A percentile compares a stretch with the other conserved stretches of the same genome.
Conservation (phyloP, 2,888 invertebrate genomes). For the Acleris emargana region DNA sequence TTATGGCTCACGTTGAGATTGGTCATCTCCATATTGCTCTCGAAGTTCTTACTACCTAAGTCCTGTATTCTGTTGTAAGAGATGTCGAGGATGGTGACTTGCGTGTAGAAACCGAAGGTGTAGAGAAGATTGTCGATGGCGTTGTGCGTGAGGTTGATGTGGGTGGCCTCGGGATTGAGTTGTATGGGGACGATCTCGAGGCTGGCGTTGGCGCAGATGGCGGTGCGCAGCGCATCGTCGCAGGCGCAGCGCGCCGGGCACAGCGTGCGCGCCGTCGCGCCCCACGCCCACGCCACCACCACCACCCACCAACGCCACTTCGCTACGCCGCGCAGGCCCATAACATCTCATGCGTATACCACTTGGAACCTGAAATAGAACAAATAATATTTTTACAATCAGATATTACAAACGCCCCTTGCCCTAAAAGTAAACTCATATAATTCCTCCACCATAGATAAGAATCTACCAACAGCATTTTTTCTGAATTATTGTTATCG, state of each 20-base stretch:
- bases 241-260: constrained; percentile 93
- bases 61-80: constrained; percentile 91
- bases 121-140: constrained; percentile 90
- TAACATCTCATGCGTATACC: constrained; percentile 80
- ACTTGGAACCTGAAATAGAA: constrained; percentile 69
- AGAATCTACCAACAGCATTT: constrained; percentile 62
- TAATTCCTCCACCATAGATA: constrained; percentile 62
- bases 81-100: constrained; percentile 91
- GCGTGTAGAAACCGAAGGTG: constrained; percentile 91
- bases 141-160: constrained; percentile 93
- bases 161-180: constrained; percentile 92
- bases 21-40: constrained; percentile 88
- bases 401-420: constrained; percentile 38
- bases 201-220: constrained; percentile 90
- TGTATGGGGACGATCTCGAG: constrained; percentile 95
- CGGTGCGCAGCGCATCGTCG: constrained; percentile 89
- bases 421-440: constrained; percentile 42
- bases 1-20: constrained; percentile 91
- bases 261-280: constrained; percentile 83
- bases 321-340: constrained; percentile 78
- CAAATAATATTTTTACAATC: constrained; percentile 38
- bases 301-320: constrained; percentile 81
- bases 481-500: constrained; percentile 72
- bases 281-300: constrained; percentile 81
- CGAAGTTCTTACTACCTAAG: constrained; percentile 92